Percentiles rank a stretch among this genome's conserved stretches.
Evolutionary conservation across 2,797 vertebrate species (phyloP).

Genomic region (Eulemur albifrons): DNA sequence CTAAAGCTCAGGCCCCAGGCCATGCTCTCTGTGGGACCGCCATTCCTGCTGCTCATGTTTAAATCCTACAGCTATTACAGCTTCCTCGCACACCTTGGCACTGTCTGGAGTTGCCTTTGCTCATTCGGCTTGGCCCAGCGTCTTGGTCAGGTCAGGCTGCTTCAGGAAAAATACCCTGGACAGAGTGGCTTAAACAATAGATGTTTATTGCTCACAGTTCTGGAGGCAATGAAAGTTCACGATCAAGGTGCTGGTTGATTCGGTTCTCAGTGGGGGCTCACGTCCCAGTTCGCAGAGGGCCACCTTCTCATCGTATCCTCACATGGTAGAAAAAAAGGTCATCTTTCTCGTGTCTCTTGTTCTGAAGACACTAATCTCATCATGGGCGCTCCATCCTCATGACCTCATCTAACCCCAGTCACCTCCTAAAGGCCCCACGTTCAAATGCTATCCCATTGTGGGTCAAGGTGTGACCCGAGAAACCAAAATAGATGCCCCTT

Average conservation of each 20-base stretch:
- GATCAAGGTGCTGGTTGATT: not conserved
- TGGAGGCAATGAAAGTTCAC: not conserved
- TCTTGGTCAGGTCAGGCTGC: not conserved
- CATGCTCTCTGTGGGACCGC: not conserved
- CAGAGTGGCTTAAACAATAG: accelerated
- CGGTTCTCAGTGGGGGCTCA: not conserved
- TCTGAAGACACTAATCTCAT: not conserved
- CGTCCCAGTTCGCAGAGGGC: not conserved
- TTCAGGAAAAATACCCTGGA: too few species aligned
- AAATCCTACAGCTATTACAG: not conserved
- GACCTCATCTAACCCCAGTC: not conserved
- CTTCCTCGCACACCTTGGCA: not conserved
- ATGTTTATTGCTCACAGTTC: too few species aligned
- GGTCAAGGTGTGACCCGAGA: not conserved
- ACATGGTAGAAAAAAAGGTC: not conserved
- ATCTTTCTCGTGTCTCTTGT: not conserved
- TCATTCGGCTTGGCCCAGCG: too few species aligned
- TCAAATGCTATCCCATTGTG: not conserved
- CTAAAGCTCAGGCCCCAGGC: not conserved
- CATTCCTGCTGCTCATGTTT: not conserved
- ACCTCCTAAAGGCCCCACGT: not conserved
- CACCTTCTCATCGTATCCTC: not conserved
- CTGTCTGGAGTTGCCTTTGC: not conserved
- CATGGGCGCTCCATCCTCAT: not conserved
- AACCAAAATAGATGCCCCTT: not conserved